Percentiles rank a stretch among this genome's conserved stretches.
phyloP scores from a whole-genome alignment of 2,113 vertebrate genomes.

The Cyprinodon tularosa region DNA sequence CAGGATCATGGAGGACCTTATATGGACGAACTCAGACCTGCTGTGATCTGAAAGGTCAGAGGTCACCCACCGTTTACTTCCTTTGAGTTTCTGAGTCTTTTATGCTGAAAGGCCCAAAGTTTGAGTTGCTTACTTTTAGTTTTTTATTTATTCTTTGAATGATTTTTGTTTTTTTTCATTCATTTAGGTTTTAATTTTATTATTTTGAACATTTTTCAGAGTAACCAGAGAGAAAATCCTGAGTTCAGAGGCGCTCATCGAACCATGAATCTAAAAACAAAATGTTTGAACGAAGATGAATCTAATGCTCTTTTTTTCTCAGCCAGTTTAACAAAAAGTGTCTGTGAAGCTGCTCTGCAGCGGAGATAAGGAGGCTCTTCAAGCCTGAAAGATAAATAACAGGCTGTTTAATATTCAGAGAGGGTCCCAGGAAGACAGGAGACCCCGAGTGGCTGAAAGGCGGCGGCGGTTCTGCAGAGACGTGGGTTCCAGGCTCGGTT shows the following conservation, averaged over 20 bases:
- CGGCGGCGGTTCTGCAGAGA: not conserved
- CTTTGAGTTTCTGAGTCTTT: not conserved
- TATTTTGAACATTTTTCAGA: not conserved
- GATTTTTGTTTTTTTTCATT: not conserved
- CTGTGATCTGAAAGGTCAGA: no score
- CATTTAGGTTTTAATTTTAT: not conserved
- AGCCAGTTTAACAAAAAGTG: no score
- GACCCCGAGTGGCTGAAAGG: no score
- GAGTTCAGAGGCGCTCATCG: no score
- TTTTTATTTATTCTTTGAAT: not conserved
- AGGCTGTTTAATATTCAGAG: not conserved
- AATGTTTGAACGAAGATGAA: no score
- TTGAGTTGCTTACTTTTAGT: no score
- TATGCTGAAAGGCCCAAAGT: no score
- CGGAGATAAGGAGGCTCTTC: not conserved
- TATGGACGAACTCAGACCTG: no score
- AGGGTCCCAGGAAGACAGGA: not conserved
- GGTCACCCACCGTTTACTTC: not conserved
- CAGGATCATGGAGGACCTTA: no score
- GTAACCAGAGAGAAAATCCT: no score
- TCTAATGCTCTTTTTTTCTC: no score
- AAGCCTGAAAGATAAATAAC: not conserved
- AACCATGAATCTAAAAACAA: not conserved
- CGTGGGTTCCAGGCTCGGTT: no score
- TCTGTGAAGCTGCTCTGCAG: not conserved